phyloP scores from a whole-genome alignment of 2,888 invertebrate species.

The Blera fallax region DNA sequence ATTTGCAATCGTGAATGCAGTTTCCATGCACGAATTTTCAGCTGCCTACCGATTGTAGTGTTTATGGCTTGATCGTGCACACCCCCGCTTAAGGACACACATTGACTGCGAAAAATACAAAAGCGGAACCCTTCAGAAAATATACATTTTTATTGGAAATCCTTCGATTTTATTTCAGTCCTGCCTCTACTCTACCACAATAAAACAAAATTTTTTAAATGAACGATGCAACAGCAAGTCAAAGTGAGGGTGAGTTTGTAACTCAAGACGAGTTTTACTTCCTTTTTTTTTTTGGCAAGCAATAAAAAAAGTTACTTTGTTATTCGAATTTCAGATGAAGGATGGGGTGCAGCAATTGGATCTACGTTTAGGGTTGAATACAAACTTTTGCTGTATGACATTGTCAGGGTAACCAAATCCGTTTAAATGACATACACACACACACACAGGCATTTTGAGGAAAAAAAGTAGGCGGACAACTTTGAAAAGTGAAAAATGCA shows the following conservation, averaged over 20 bases:
- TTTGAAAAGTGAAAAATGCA: slow-evolving; percentile 50
- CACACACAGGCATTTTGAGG: neutral
- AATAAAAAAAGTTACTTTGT: slow-evolving; percentile 39
- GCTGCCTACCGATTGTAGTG: slow-evolving; percentile 26
- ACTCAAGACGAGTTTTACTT: slow-evolving; percentile 18
- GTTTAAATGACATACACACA: slow-evolving; percentile 75
- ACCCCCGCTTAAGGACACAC: slow-evolving; percentile 30
- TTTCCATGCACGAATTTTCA: slow-evolving; percentile 6
- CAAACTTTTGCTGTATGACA: neutral
- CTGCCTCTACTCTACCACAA: neutral
- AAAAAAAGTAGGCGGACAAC: slow-evolving; percentile 53
- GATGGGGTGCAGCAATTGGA: slow-evolving; percentile 61
- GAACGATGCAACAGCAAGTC: slow-evolving; percentile 17
- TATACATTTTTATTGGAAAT: slow-evolving; percentile 23
- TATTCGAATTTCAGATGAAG: slow-evolving; percentile 34
- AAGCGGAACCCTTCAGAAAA: slow-evolving; percentile 20
- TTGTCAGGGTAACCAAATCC: slow-evolving; percentile 79
- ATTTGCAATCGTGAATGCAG: slow-evolving; percentile 50
- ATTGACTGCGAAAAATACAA: neutral
- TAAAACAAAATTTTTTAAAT: neutral
- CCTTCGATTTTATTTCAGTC: neutral
- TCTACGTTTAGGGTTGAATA: slow-evolving; percentile 34
- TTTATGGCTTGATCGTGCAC: slow-evolving; percentile 19
- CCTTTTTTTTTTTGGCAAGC: slow-evolving; percentile 9
- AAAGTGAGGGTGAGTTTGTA: slow-evolving; percentile 1